phyloP scores from a whole-genome alignment of 2,888 invertebrate species.

The Glyphotaelius pellucidus region DNA sequence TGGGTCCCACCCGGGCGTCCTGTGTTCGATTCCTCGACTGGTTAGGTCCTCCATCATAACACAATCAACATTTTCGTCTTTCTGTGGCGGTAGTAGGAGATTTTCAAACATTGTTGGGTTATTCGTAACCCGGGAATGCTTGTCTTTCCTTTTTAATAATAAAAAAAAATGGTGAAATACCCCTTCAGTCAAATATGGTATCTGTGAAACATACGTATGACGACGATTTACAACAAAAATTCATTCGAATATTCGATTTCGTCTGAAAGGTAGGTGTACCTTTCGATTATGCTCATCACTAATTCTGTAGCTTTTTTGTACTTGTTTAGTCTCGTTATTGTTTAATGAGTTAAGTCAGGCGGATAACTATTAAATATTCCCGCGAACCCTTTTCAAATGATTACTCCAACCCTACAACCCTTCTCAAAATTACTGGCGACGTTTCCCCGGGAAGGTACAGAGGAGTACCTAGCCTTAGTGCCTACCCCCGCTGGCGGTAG shows the following conservation, averaged over 20 bases:
- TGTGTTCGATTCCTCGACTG: no score
- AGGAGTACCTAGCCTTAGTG: background rate
- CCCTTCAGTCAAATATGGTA: no score
- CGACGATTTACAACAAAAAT: no score
- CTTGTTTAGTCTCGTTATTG: conserved; percentile 8
- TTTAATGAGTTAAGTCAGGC: conserved; percentile 39
- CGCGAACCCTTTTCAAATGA: conserved; percentile 42
- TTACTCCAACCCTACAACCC: conserved; percentile 34
- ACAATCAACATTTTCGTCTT: no score
- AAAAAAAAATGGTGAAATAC: no score
- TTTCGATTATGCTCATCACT: background rate
- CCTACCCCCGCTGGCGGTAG: background rate
- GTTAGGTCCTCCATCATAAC: no score
- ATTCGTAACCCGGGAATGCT: no score
- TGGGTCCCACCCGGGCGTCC: no score
- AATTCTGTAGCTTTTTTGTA: background rate
- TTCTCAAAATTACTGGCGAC: conserved; percentile 38
- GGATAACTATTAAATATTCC: conserved; percentile 36
- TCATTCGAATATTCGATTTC: background rate
- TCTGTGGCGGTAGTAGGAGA: no score
- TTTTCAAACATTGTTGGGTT: no score
- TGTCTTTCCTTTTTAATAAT: no score
- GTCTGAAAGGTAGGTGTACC: background rate
- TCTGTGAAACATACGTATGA: no score
- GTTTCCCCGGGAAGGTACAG: conserved; percentile 7